Base-by-base conservation (phyloP, 2,888 invertebrate genomes). In the Ptilodon capucinus region DNA sequence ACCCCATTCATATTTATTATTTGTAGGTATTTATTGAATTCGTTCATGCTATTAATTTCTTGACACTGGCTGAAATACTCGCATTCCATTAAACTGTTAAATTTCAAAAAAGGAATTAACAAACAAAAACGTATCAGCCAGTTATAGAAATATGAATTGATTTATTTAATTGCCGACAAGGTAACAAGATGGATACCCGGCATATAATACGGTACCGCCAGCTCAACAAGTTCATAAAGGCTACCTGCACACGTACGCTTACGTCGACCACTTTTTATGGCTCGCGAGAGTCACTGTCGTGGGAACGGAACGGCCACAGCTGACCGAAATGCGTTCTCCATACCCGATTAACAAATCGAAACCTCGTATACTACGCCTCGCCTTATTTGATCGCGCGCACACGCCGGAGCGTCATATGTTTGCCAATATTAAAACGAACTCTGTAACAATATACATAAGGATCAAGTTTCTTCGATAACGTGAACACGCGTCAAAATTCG, bases 241-340 rank as follows among this genome's bases (percentile, higher is more conserved):
- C 86, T 87, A 86, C 84, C 84, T 84, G 79, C 76, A 81, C 87
- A 85, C 87, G 87, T 84, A 86, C 84, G 81, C 80, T 84, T 78
- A 81, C 86, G 84, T 84, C 82, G 83, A 71, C 75, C 79, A 81
- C 86, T 90, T 90, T 88, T 91, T 88, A 90, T 90, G 86, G 74
- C 81, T 70, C 64, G 79, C 84, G 80, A 81, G 80, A 84, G 84
- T 88, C 84, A 85, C 83, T 83, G 87, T 74, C 89, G 91, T 91
- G 87, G 86, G 91, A 91, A 91, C 88, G 84, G 70, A 61, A 73
- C 78, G 76, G 78, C 81, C 78, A 84, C 90, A 88, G 89, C 90
- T 90, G 90, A 88, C 90, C 90, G 85, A 91, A 91, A 89, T 90
- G 88, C 90, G 91, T 81, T 87, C 86, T 87, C 85, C 86, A 83